Conservation (phyloP, 92 coral and sea anemone genomes). For the Parazoanthus atlanticus region DNA sequence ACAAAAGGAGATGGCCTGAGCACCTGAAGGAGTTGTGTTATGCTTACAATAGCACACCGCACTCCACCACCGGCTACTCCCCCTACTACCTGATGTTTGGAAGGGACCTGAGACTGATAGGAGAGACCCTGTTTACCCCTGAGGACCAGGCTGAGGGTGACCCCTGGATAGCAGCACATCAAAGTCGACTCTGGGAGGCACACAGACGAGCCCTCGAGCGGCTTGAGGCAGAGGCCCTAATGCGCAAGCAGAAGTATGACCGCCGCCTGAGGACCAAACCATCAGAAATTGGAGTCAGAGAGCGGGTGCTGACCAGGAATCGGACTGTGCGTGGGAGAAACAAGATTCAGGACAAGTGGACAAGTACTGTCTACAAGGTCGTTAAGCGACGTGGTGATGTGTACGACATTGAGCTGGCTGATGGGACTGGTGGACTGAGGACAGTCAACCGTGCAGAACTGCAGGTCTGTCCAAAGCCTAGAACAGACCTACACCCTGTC, state of each 20-base stretch:
- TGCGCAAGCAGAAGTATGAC: slow-evolving; percentile 8
- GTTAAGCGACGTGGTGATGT: not conserved
- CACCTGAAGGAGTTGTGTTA: slow-evolving; percentile 69
- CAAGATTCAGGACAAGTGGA: slow-evolving; percentile 64
- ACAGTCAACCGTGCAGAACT: slow-evolving; percentile 56
- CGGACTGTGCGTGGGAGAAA: slow-evolving; percentile 42
- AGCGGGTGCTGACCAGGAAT: slow-evolving; percentile 51
- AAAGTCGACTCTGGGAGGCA: slow-evolving; percentile 45
- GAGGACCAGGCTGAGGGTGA: not conserved
- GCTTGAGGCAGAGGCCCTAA: not conserved
- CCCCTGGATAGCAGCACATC: slow-evolving; percentile 59
- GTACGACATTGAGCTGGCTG: slow-evolving; percentile 48
- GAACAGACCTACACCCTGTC: slow-evolving; percentile 11
- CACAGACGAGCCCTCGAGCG: not conserved
- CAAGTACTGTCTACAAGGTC: slow-evolving; percentile 18
- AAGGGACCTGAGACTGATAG: slow-evolving; percentile 50
- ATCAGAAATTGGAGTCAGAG: slow-evolving; percentile 33
- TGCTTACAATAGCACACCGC: slow-evolving; percentile 79
- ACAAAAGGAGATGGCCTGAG: slow-evolving; percentile 68
- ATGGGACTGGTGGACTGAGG: slow-evolving; percentile 48
- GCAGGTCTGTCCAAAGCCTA: slow-evolving; percentile 52
- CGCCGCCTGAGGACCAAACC: slow-evolving; percentile 23
- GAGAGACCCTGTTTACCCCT: slow-evolving; percentile 46
- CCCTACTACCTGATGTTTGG: slow-evolving; percentile 73
- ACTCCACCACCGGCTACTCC: slow-evolving; percentile 64